Evolutionary conservation across 2,113 vertebrate genomes (phyloP).

Genomic region (Gracilinanus agilis): DNA sequence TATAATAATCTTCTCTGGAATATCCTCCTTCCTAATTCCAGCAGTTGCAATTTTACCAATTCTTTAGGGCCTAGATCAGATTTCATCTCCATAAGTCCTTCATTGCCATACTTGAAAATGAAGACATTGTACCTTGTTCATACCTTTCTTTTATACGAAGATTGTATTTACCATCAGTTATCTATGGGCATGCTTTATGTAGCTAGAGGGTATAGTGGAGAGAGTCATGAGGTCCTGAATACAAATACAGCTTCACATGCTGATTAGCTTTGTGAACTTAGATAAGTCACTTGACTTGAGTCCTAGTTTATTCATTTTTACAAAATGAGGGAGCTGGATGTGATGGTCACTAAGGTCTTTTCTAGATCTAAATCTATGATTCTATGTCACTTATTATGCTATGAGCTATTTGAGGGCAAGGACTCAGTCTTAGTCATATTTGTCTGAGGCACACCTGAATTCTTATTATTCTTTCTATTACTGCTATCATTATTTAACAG

Average conservation of each 20-base stretch:
- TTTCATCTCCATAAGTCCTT: background rate
- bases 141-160: background rate
- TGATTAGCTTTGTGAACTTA: background rate
- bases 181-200: background rate
- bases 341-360: background rate
- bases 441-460: background rate
- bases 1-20: background rate
- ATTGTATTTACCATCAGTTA: background rate
- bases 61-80: background rate
- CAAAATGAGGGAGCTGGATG: background rate
- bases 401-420: background rate
- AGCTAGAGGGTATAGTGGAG: background rate
- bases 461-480: background rate
- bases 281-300: background rate
- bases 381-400: background rate
- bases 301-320: background rate
- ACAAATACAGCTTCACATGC: background rate
- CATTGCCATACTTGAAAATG: background rate
- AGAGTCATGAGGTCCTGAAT: background rate
- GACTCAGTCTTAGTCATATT: background rate
- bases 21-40: background rate
- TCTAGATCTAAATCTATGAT: background rate
- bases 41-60: background rate
- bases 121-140: background rate
- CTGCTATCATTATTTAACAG: background rate